These are phyloP conservation scores for Yponomeuta sedellus DNA, from an alignment of 2,888 invertebrate species.

Conservation along the genomic window DNA sequence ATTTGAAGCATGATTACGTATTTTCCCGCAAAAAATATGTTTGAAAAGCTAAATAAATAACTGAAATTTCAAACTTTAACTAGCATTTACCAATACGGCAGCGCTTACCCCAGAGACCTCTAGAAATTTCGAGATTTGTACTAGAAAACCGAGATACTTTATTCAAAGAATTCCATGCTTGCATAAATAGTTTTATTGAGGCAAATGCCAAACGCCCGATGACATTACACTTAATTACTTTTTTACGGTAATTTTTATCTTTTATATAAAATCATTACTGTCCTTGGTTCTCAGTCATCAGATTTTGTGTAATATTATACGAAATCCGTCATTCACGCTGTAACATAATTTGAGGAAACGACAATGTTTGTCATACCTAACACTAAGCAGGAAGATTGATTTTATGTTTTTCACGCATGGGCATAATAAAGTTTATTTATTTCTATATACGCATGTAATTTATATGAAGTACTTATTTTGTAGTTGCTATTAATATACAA, in stretches of 20 bases:
- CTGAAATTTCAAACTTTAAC: constrained; percentile 50
- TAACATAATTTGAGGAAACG: background rate
- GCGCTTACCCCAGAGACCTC: constrained; percentile 45
- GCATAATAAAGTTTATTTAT: background rate
- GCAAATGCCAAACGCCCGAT: background rate
- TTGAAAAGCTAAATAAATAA: constrained; percentile 47
- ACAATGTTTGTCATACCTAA: background rate
- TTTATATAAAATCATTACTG: background rate
- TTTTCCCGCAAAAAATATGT: constrained; percentile 56
- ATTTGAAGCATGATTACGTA: constrained; percentile 9
- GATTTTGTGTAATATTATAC: background rate
- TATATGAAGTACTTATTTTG: background rate
- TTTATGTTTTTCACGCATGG: background rate
- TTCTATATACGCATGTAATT: background rate
- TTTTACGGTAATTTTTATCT: too few species aligned
- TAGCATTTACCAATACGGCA: constrained; percentile 77
- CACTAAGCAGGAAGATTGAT: background rate
- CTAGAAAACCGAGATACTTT: background rate
- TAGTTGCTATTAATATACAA: background rate
- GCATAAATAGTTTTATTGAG: background rate
- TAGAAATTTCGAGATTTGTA: constrained; percentile 36
- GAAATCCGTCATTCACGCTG: background rate
- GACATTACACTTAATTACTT: background rate
- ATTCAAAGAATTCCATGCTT: background rate
- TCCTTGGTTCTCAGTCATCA: background rate